Evolutionary conservation across 1,140 invertebrate species (phyloP), one percentile per base, ranked within the genome.

Genomic region (Rhagoletis zephyria): DNA sequence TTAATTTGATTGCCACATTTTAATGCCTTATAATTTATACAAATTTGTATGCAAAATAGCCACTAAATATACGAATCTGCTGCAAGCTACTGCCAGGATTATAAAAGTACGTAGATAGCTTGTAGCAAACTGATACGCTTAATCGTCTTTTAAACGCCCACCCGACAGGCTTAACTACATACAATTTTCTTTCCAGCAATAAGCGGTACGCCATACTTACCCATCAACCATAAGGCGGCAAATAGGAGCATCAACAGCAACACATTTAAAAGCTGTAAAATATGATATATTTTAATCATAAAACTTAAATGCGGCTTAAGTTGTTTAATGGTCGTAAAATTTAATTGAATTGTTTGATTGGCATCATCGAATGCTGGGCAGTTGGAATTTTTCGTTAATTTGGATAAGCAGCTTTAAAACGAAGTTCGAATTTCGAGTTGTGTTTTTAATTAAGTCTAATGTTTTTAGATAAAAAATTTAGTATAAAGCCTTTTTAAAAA

Each of bases 1-100:
- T 30, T 81, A 81, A 81, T 81, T 81, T 81, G 74, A 81, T 81
- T 81, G n/a, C 74, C 74, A 81, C 45, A 81, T 81, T 81, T 81
- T 81, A 56, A 81, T 81, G 45, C 42, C 19, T 48, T 56, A 81
- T 81, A 81, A 81, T 81, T 77, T 45, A 48, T 77, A 81, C 12
- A 81, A 56, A 56, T 59, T 81, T 81, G 48, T 56, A 56, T 81
- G 48, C 48, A 56, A 81, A 81, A 81, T 30, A 56, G n/a, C 19
- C 48, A 42, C n/a, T 81, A n/a, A 81, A 4, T 6, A 74, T 16
- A 0, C 12, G n/a, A 5, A 5, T 10, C 40, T 45, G 70, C 5
- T 74, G 48, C 74, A 10, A 3, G n/a, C 42, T 74, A 48, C 12
- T 19, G 10, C 5, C 14, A 7, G 64, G n/a, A 67, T 67, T 7